phyloP scores from a whole-genome alignment of 2,113 vertebrate genomes.

The Bubo bubo region DNA sequence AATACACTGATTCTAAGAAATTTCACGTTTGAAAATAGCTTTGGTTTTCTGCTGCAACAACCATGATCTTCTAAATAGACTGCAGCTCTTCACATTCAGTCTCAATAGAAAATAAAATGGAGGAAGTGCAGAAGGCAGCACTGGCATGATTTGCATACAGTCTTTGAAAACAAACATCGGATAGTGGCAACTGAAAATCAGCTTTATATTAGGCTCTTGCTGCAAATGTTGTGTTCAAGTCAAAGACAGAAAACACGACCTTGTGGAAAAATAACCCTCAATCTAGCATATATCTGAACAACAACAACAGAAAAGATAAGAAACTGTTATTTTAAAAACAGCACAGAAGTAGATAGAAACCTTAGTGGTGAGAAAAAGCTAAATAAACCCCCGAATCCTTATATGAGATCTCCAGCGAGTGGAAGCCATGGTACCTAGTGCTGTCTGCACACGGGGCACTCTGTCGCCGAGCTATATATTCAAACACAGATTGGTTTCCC shows the following conservation, averaged over 20 bases:
- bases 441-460: neutral
- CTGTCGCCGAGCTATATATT: slow-evolving; percentile 28
- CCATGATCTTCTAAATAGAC: neutral
- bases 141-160: neutral
- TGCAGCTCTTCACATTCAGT: slow-evolving; percentile 18
- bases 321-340: neutral
- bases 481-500: slow-evolving; percentile 41
- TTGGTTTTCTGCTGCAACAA: neutral
- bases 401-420: neutral
- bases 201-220: neutral
- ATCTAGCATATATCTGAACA: neutral
- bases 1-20: neutral
- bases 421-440: neutral
- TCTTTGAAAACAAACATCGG: neutral
- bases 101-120: slow-evolving; percentile 41
- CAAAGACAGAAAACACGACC: neutral
- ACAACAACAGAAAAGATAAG: neutral
- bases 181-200: neutral
- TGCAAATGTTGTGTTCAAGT: neutral
- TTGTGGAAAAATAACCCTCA: neutral
- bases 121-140: slow-evolving; percentile 33
- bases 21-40: neutral
- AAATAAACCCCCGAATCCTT: neutral
- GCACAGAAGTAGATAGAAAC: neutral
- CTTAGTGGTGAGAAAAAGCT: neutral